These are phyloP conservation scores for Papio anubis DNA, from an alignment of 2,113 vertebrate genomes.

Conservation along the genomic window DNA sequence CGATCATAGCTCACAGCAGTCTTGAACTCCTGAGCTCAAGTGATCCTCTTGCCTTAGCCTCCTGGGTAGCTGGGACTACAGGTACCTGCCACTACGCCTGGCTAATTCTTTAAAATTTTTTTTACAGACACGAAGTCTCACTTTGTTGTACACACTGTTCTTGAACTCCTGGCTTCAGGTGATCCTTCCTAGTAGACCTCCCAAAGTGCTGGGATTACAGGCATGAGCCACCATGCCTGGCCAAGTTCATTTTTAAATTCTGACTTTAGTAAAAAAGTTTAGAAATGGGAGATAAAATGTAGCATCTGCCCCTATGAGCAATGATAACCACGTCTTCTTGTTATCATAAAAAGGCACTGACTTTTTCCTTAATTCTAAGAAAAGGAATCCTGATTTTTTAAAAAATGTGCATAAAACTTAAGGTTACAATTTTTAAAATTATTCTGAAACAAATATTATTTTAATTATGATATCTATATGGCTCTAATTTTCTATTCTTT, in stretches of 20 bases:
- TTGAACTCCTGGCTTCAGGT: too few relatives aligned
- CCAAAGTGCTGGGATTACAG: too few relatives aligned
- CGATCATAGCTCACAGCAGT: too few relatives aligned
- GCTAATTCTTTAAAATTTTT: too few relatives aligned
- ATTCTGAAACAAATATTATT: conserved; percentile 14
- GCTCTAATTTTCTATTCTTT: not conserved
- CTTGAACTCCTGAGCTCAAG: too few relatives aligned
- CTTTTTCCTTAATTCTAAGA: conserved; percentile 1
- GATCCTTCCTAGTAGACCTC: too few relatives aligned
- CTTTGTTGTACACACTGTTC: too few relatives aligned
- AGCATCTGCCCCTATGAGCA: not conserved
- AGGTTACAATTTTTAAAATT: not conserved
- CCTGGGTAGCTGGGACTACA: too few relatives aligned
- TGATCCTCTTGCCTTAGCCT: too few relatives aligned
- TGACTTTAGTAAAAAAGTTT: conserved; percentile 33
- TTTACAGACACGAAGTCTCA: too few relatives aligned
- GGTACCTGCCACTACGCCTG: too few relatives aligned
- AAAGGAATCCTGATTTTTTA: not conserved
- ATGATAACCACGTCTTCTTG: not conserved
- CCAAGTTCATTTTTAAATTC: conserved; percentile 31
- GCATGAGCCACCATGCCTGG: too few relatives aligned
- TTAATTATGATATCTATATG: not conserved
- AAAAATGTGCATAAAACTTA: conserved; percentile 22
- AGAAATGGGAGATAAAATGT: conserved; percentile 23
- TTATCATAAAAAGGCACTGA: not conserved